These are phyloP conservation scores for Rhincodon typus DNA, from an alignment of 2,797 vertebrate species.

Conservation along the genomic window DNA sequence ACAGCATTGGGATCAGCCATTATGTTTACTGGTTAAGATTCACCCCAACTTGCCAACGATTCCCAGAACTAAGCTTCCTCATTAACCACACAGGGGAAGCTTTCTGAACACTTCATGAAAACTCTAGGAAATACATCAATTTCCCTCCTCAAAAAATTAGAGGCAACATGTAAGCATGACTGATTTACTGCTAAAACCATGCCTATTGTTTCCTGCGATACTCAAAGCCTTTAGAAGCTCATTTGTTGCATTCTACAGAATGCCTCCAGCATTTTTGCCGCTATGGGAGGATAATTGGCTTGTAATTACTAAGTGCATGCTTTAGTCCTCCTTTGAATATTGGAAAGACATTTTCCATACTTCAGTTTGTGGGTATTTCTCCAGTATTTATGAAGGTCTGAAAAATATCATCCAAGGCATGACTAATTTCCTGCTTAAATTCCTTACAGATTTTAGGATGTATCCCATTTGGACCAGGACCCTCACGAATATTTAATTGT, in stretches of 20 bases:
- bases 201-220: not conserved
- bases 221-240: not conserved
- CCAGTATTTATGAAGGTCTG: constrained; percentile 26
- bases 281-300: constrained; percentile 9
- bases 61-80: not conserved
- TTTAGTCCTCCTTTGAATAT: constrained; percentile 30
- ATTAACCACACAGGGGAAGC: not conserved
- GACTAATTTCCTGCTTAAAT: constrained; percentile 34
- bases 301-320: constrained; percentile 12
- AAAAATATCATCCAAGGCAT: constrained; percentile 32
- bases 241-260: constrained; percentile 26
- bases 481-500: constrained; percentile 1
- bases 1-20: no score
- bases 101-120: not conserved
- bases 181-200: not conserved
- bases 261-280: constrained; percentile 3
- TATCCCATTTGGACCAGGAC: not conserved
- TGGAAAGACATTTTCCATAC: not conserved
- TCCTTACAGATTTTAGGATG: constrained; percentile 27
- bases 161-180: constrained; percentile 13
- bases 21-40: not conserved
- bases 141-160: not conserved
- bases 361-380: not conserved
- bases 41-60: not conserved
- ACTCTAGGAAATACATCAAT: not conserved